Evolutionary conservation across 2,888 invertebrate species (phyloP).

Genomic region (Drosophila longiperda): DNA sequence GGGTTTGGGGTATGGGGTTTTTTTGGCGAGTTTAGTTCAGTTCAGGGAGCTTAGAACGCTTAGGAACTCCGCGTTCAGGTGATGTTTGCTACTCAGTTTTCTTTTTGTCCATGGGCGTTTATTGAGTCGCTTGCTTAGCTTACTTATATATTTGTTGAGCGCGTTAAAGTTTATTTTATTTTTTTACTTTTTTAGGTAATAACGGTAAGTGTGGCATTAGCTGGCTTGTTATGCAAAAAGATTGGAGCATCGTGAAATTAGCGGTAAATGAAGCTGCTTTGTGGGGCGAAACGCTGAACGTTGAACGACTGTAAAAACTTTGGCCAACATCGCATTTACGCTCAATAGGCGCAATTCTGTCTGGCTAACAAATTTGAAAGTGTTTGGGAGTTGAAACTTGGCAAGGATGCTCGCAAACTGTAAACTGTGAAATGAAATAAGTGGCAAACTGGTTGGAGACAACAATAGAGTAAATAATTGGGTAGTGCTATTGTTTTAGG

Average conservation of each 20-base stretch:
- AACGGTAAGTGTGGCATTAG: slow-evolving; percentile 74
- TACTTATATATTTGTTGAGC: slow-evolving; percentile 44
- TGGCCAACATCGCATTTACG: slow-evolving; percentile 46
- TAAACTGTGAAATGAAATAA: slow-evolving; percentile 65
- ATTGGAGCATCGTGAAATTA: slow-evolving; percentile 69
- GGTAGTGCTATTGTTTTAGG: background rate
- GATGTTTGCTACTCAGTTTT: slow-evolving; percentile 51
- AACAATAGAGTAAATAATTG: slow-evolving; percentile 10
- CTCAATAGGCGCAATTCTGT: slow-evolving; percentile 53
- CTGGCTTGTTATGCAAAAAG: slow-evolving; percentile 63
- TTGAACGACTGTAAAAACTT: slow-evolving; percentile 19
- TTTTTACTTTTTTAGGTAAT: slow-evolving; percentile 56
- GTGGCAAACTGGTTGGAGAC: slow-evolving; percentile 3
- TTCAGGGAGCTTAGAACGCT: slow-evolving; percentile 29
- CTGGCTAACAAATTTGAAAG: slow-evolving; percentile 8
- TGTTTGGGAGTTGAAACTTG: background rate
- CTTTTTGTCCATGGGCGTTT: slow-evolving; percentile 44
- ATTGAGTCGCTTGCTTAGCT: slow-evolving; percentile 63
- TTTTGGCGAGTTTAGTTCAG: slow-evolving; percentile 23
- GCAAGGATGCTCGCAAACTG: slow-evolving; percentile 52
- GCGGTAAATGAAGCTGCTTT: slow-evolving; percentile 76
- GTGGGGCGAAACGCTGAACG: slow-evolving; percentile 56
- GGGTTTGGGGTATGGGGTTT: slow-evolving; percentile 52
- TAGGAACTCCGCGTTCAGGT: slow-evolving; percentile 54
- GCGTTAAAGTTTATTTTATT: slow-evolving; percentile 40